These are phyloP conservation scores for Myathropa florea DNA, from an alignment of 2,888 invertebrate species.

Conservation along the genomic window DNA sequence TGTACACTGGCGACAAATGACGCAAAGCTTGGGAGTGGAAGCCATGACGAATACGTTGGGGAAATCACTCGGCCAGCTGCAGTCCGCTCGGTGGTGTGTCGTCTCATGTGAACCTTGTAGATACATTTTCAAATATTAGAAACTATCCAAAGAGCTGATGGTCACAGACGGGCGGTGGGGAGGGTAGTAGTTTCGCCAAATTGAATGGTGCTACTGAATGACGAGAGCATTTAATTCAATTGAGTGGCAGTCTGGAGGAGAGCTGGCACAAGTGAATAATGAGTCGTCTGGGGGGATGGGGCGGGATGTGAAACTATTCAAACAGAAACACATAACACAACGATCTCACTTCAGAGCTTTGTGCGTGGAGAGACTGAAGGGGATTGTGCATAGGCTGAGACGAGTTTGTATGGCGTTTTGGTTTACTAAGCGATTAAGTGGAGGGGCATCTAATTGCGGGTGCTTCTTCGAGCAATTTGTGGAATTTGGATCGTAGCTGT, in stretches of 20 bases:
- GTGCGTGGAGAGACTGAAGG: neutral
- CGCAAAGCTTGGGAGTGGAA: conserved; percentile 18
- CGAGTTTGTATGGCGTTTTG: neutral
- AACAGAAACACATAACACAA: neutral
- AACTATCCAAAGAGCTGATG: neutral
- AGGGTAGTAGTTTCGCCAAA: neutral
- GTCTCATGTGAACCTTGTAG: neutral
- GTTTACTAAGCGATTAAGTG: neutral
- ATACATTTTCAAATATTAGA: neutral
- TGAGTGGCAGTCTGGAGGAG: conserved; percentile 2
- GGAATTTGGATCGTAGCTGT: neutral
- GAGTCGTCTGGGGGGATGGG: neutral
- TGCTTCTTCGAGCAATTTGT: neutral
- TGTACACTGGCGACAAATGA: conserved; percentile 8
- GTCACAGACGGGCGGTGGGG: neutral
- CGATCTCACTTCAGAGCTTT: neutral
- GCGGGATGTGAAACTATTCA: neutral
- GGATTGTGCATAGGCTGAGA: neutral
- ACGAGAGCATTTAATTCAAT: conserved; percentile 20
- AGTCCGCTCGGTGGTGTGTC: neutral
- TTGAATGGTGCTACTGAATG: conserved; percentile 23
- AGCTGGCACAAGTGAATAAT: neutral
- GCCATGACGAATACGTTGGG: conserved; percentile 14
- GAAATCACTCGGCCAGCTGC: neutral
- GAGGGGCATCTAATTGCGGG: neutral